These are phyloP conservation scores for Phoxinus dragarum DNA, from an alignment of 2,797 vertebrate species.

Conservation along the genomic window DNA sequence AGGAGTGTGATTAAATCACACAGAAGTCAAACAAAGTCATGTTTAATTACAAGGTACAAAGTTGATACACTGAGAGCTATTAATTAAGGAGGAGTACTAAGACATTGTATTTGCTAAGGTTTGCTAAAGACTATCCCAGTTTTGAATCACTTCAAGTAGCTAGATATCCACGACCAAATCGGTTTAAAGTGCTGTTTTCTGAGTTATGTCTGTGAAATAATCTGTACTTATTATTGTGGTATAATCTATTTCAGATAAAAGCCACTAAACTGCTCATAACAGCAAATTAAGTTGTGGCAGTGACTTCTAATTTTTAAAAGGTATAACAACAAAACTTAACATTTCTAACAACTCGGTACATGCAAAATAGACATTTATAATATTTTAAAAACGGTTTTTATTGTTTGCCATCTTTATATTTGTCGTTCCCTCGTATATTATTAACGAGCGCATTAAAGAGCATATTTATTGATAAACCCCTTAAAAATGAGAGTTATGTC, in stretches of 20 bases:
- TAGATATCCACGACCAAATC: background rate
- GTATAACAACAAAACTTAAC: no score
- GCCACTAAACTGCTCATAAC: background rate
- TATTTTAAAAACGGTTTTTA: background rate
- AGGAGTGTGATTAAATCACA: background rate
- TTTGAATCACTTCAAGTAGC: background rate
- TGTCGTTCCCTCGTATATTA: background rate
- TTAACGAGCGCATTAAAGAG: background rate
- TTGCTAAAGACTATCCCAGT: background rate
- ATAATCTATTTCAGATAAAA: background rate
- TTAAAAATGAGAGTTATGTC: background rate
- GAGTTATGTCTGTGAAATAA: background rate
- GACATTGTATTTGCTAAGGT: background rate
- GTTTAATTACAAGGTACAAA: background rate
- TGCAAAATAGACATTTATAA: no score
- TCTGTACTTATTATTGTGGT: background rate
- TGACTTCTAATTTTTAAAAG: background rate
- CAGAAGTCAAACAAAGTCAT: background rate
- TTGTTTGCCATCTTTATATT: background rate
- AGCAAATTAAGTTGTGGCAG: background rate
- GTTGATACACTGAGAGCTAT: background rate
- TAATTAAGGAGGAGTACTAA: background rate
- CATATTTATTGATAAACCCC: background rate
- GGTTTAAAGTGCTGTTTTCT: background rate
- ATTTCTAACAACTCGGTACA: no score